phyloP scores from a whole-genome alignment of 2,113 vertebrate species.

The Gobius niger region DNA sequence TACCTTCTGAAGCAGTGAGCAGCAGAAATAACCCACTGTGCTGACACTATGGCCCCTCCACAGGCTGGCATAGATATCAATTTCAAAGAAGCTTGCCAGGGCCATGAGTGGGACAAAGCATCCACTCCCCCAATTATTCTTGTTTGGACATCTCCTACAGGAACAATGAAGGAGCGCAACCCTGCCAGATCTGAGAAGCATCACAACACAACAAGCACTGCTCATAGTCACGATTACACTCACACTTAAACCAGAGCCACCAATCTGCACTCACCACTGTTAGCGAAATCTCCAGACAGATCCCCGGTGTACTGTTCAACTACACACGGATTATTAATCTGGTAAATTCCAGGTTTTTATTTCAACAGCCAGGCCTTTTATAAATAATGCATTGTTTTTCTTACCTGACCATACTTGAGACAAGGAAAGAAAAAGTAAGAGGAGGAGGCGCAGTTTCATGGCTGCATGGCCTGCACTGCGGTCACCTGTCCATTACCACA shows the following conservation, averaged over 20 bases:
- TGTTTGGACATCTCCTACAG: constrained; percentile 27
- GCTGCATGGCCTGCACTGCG: not conserved
- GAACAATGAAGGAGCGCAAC: constrained; percentile 46
- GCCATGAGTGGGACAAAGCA: constrained; percentile 74
- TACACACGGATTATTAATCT: not conserved
- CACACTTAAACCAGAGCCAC: not conserved
- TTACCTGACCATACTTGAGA: constrained; percentile 10
- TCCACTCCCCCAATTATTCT: constrained; percentile 73
- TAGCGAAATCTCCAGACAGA: constrained; percentile 8
- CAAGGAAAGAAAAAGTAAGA: constrained; percentile 7
- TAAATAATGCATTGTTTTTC: not conserved
- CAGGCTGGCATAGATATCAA: constrained; percentile 55
- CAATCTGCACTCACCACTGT: constrained; percentile 10
- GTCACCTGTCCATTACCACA: not conserved
- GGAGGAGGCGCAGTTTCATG: constrained; percentile 11
- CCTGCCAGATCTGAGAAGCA: constrained; percentile 59
- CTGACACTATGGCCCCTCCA: constrained; percentile 66
- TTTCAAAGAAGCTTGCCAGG: constrained; percentile 71
- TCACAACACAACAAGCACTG: too few relatives aligned
- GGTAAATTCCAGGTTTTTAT: not conserved
- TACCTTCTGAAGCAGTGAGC: constrained; percentile 74
- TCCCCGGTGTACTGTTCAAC: not conserved
- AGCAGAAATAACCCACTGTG: constrained; percentile 66
- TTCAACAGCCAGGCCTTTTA: not conserved
- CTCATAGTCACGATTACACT: not conserved